Base-by-base conservation (phyloP, 2,888 invertebrate species). In the Drosophila nr. perissopoda region DNA sequence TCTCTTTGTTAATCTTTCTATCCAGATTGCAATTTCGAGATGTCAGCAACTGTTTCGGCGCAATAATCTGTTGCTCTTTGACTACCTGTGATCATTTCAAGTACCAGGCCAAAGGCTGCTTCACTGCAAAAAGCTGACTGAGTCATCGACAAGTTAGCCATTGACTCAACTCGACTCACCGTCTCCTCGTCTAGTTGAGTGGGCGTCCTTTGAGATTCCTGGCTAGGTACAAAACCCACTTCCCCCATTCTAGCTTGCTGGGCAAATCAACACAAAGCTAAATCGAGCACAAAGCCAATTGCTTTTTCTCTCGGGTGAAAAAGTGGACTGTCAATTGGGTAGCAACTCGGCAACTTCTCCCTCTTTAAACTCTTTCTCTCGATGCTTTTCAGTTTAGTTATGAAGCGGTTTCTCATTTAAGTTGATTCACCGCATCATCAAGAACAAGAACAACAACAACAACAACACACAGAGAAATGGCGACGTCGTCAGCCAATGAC, bases 391-490 rank as follows among this genome's bases (percentile, higher is more conserved):
- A 48, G 63, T 69, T 69, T 69, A 84, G 88, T 79, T 84, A 89
- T 73, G 75, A 89, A 83, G 82, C 91, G 90, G 87, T 90, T 87
- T 88, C 87, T 87, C 87, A 90, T 87, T 87, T 87, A 87, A 87
- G 87, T 90, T 90, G 89, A 87, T 87, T 87, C 87, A 90, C 90
- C 90, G 87, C 87, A 86, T 69, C 90, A 78, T 64, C 76, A 71
- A 64, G 74, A 76, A 81, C 70, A 78, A 70, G 73, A 40, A 65
- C 72, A 54, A 63, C 48, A 66, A 53, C 40, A 52, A 45, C 4
- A 45, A 25, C 45, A 54, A 58, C 25, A 18, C 29, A 40, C 42
- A 48, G 42, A 45, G 61, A 11, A 36, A 51, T 65, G 31, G 52
- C 56, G 40, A 72, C 58, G 63, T 75, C 58, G 76, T 77, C 89